Evolutionary conservation across 2,797 vertebrate species (phyloP).

Genomic region (Hypotaenidia philippensis): DNA sequence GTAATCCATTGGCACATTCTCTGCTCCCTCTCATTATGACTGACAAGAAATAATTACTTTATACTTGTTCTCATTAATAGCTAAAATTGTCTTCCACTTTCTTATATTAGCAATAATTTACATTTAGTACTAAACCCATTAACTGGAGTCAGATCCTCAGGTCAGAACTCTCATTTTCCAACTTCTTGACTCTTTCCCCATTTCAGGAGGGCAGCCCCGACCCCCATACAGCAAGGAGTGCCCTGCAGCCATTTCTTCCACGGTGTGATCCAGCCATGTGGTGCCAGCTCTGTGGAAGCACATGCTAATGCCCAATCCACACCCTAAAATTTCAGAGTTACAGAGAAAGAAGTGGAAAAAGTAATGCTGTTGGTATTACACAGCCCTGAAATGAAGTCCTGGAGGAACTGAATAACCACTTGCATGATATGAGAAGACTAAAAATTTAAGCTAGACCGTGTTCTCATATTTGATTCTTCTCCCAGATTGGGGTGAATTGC

Average conservation of each 20-base stretch:
- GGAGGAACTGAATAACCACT: neutral
- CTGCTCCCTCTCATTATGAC: constrained; percentile 7
- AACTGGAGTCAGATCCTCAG: neutral
- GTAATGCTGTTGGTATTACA: neutral
- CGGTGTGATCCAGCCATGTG: neutral
- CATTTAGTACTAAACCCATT: constrained; percentile 28
- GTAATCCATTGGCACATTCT: neutral
- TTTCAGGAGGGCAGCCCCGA: neutral
- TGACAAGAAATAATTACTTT: constrained; percentile 4
- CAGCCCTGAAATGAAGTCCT: neutral
- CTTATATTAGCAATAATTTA: constrained; percentile 40
- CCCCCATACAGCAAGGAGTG: neutral
- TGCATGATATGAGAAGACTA: neutral
- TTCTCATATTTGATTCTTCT: neutral
- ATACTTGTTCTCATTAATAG: constrained; percentile 15
- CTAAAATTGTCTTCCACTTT: neutral
- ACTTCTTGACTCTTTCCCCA: neutral
- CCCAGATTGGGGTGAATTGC: neutral
- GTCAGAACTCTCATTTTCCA: constrained; percentile 39
- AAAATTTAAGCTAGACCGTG: neutral
- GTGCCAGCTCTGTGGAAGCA: neutral
- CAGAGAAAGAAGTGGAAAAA: neutral
- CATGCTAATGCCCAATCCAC: neutral
- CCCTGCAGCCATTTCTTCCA: neutral
- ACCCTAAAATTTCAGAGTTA: neutral